Base-by-base conservation (phyloP, 1,140 invertebrate genomes). In the Drosophila parvula region DNA sequence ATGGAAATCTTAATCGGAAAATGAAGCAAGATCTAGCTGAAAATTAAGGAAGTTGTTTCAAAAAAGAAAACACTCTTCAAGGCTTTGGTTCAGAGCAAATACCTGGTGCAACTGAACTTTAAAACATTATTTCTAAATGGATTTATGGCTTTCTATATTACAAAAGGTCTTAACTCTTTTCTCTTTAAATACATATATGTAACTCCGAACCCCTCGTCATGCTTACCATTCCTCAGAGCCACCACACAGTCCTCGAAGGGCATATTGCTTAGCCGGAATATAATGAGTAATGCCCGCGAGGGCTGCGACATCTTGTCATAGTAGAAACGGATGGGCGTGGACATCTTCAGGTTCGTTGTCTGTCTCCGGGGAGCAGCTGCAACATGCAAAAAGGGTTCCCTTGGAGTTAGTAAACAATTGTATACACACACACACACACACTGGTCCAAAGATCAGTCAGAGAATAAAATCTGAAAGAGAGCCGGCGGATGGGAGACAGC, bases 251-350 rank as follows among this genome's bases (percentile, higher is more conserved):
- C 70, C 84, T 95, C 94, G 91, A 95, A 96, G 32, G 95, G 93
- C 79, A 95, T 94, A 30, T 94, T 94, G 44, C 93, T 93, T 10
- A 92, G 79, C 80, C 95, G 96, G 27, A 97, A 90, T 89, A 96
- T 95, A 74, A 97, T 95, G 64, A 95, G 95, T 14, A 97, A 50
- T 2, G 95, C 95, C 90, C 96, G 94, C 14, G 94, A 95, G 36
- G 96, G 96, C 90, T 96, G 96, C 1, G 96, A 97, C 92, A 97
- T 93, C 11, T 96, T 92, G 93, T 96, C 95, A 74, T 94, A 95
- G 85, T 96, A 97, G 34, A 95, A 93, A 81, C 95, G 95, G 30
- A 96, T 48, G 18, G 82, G 73, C 28, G 79, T 50, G 56, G 77
- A 81, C 61, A 60, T 79, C 18, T 30, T 61, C 14, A 75, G 51